Evolutionary conservation across 2,113 vertebrate genomes (phyloP).

Genomic region (Tupaia chinensis): DNA sequence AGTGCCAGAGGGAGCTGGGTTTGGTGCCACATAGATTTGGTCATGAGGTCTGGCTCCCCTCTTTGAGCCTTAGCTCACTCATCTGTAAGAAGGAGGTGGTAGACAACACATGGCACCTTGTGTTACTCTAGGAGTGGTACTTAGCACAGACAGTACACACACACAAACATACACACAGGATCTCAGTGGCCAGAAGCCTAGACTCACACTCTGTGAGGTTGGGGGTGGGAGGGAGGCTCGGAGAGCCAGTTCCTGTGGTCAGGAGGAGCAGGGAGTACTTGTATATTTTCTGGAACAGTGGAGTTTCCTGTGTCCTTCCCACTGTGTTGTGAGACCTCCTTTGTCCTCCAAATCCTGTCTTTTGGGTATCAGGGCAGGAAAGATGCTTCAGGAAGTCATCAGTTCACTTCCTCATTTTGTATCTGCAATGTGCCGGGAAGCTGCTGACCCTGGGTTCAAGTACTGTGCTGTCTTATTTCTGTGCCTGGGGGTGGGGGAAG

Average conservation of each 20-base stretch:
- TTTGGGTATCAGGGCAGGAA: not conserved
- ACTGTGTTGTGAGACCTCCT: no score
- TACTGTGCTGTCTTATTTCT: not conserved
- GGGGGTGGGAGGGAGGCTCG: not conserved
- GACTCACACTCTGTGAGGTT: no score
- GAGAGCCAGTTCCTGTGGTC: no score
- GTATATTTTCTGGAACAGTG: not conserved
- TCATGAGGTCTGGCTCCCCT: not conserved
- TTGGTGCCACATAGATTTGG: not conserved
- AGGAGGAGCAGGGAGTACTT: no score
- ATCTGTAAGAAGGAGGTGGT: not conserved
- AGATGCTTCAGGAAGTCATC: not conserved
- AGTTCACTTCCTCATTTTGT: not conserved
- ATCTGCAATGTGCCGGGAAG: slow-evolving; percentile 6
- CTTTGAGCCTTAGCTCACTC: no score
- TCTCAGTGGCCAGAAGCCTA: not conserved
- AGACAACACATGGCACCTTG: no score
- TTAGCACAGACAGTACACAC: not conserved
- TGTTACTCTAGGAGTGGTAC: fast-evolving
- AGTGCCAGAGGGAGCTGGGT: no score
- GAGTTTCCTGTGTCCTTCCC: not conserved
- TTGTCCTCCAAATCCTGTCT: not conserved
- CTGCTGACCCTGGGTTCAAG: not conserved
- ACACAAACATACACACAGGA: not conserved
- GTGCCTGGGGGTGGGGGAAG: not conserved